Evolutionary conservation across 1,140 invertebrate species (phyloP).

Genomic region (Penaeus chinensis): DNA sequence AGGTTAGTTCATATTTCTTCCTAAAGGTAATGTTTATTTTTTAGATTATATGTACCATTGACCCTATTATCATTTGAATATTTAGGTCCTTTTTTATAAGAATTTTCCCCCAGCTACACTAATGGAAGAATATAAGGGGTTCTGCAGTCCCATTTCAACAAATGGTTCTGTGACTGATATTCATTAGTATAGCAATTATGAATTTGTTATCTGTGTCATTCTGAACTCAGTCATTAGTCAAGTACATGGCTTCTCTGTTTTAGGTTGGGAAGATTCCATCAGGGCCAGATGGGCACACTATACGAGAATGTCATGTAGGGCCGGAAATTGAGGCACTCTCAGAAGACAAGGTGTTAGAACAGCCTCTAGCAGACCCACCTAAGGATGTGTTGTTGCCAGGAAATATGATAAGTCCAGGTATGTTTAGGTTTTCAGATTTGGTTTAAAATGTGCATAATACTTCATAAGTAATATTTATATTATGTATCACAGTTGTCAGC

Average conservation of each 20-base stretch:
- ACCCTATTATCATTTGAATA: background rate
- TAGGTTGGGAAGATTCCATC: slow-evolving; percentile 41
- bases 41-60: background rate
- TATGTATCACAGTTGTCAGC: too few relatives aligned
- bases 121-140: background rate
- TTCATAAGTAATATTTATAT: background rate
- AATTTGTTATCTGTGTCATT: too few relatives aligned
- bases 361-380: slow-evolving; percentile 27
- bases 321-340: background rate
- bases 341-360: slow-evolving; percentile 33
- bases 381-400: slow-evolving; percentile 38
- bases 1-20: slow-evolving; percentile 73
- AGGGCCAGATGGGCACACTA: slow-evolving; percentile 31
- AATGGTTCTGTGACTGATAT: too few relatives aligned
- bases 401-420: slow-evolving; percentile 32
- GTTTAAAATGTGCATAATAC: background rate
- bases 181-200: too few relatives aligned
- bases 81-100: background rate
- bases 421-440: background rate
- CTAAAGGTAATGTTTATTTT: background rate
- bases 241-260: background rate
- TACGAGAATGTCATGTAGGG: slow-evolving; percentile 25
- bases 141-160: slow-evolving; percentile 3
- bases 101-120: background rate
- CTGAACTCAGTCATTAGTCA: too few relatives aligned